A percentile compares a stretch with the other conserved stretches of the same genome.
Evolutionary conservation across 2,888 invertebrate species (phyloP).

Genomic region (Ectropis crepuscularia): DNA sequence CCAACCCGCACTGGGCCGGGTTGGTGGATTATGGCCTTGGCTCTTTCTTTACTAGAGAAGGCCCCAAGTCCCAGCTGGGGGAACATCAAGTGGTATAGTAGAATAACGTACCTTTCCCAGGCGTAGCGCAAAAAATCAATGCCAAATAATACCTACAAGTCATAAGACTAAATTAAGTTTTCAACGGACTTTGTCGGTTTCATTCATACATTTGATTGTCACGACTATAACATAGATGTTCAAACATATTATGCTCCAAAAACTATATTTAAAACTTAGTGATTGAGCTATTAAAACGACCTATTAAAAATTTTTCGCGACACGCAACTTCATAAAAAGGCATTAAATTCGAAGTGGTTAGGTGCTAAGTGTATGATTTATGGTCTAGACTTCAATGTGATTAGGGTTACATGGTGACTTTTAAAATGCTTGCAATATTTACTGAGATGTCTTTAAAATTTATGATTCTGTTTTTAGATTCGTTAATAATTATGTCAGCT

Average conservation of each 20-base stretch:
- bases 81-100: too few relatives aligned
- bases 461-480: conserved; percentile 2
- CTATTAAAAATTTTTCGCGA: conserved; percentile 28
- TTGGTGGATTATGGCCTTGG: too few relatives aligned
- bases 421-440: conserved; percentile 3
- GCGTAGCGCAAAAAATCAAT: too few relatives aligned
- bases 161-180: too few relatives aligned
- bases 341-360: conserved; percentile 26
- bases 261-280: conserved; percentile 4
- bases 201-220: too few relatives aligned
- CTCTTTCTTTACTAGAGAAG: too few relatives aligned
- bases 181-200: too few relatives aligned
- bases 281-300: conserved; percentile 33
- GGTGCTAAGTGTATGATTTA: conserved; percentile 30
- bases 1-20: too few relatives aligned
- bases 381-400: conserved; percentile 16
- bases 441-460: neutral
- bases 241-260: neutral
- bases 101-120: too few relatives aligned
- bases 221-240: neutral
- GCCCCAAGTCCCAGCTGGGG: too few relatives aligned
- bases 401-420: conserved; percentile 7
- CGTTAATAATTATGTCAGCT: neutral
- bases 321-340: conserved; percentile 39
- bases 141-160: too few relatives aligned